Percentiles rank a stretch among this genome's conserved stretches.
Evolutionary conservation across 2,888 invertebrate genomes (phyloP).

Genomic region (Ennomos quercinarius): DNA sequence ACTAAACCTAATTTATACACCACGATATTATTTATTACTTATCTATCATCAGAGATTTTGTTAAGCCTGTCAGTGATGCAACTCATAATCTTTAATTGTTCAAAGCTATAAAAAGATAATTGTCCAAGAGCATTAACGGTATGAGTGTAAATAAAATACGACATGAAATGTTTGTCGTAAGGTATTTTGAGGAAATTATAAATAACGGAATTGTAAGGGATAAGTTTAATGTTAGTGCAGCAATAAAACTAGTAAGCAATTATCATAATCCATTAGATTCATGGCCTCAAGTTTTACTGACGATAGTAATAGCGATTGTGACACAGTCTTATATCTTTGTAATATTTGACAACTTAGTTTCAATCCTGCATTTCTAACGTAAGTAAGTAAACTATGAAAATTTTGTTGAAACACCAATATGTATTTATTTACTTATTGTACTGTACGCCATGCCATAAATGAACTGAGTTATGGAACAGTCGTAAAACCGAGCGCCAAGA

Average conservation of each 20-base stretch:
- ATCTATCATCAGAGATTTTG: constrained; percentile 33
- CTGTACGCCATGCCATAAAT: background rate
- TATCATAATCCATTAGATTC: constrained; percentile 29
- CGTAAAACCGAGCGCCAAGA: constrained; percentile 7
- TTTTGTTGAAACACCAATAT: background rate
- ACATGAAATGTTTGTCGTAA: constrained; percentile 31
- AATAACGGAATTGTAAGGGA: constrained; percentile 35
- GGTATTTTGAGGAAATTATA: constrained; percentile 30
- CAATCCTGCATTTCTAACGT: background rate
- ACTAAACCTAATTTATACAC: constrained; percentile 33
- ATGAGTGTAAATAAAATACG: constrained; percentile 27
- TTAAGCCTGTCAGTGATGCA: constrained; percentile 20
- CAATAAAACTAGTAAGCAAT: constrained; percentile 30
- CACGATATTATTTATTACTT: constrained; percentile 31
- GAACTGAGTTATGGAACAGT: background rate
- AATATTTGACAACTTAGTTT: background rate
- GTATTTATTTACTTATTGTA: background rate
- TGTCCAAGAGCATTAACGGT: constrained; percentile 35
- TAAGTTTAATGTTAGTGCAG: constrained; percentile 28
- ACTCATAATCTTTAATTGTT: constrained; percentile 38
- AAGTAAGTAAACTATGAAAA: background rate
- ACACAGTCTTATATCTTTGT: background rate
- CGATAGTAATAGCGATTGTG: background rate
- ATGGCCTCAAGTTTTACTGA: constrained; percentile 21
- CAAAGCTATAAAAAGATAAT: constrained; percentile 36